Percentiles rank a stretch among this genome's conserved stretches.
phyloP scores from a whole-genome alignment of 2,888 invertebrate species.

The Geophilus truncorum region DNA sequence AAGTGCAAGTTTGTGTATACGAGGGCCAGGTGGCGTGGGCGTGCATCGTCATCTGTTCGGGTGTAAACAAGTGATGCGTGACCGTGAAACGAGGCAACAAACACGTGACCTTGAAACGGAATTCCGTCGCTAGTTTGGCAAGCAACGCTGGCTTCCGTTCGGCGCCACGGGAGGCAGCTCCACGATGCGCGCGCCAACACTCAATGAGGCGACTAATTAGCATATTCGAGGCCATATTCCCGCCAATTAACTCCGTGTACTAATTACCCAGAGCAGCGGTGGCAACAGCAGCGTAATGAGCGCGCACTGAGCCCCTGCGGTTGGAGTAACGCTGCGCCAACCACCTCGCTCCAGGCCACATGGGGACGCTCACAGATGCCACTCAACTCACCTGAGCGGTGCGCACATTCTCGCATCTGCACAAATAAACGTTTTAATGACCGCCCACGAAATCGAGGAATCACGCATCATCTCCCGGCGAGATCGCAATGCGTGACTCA shows the following conservation, averaged over 20 bases:
- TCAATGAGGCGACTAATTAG: conserved; percentile 33
- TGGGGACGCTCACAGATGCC: neutral
- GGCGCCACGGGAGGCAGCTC: conserved; percentile 22
- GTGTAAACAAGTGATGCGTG: conserved; percentile 6
- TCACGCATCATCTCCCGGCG: neutral
- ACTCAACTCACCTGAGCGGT: conserved; percentile 20
- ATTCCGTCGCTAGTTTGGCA: conserved; percentile 15
- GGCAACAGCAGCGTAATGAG: conserved; percentile 27
- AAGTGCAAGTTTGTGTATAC: neutral
- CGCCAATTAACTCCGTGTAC: conserved; percentile 29
- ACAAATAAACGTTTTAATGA: conserved; percentile 13
- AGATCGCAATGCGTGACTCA: neutral
- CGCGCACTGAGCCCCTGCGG: conserved; percentile 11
- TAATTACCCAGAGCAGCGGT: conserved; percentile 31
- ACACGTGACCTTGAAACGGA: conserved; percentile 16
- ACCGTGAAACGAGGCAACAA: conserved; percentile 16
- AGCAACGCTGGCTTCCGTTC: neutral
- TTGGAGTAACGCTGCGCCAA: conserved; percentile 7
- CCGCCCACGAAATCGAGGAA: conserved; percentile 4
- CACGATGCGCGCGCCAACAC: conserved; percentile 20
- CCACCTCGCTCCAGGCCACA: neutral
- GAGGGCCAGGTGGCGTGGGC: conserved; percentile 11
- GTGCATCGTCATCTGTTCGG: neutral
- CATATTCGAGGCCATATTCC: conserved; percentile 33
- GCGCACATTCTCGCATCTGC: conserved; percentile 8